Evolutionary conservation across 2,888 invertebrate genomes (phyloP).

Genomic region (Lapara coniferarum): DNA sequence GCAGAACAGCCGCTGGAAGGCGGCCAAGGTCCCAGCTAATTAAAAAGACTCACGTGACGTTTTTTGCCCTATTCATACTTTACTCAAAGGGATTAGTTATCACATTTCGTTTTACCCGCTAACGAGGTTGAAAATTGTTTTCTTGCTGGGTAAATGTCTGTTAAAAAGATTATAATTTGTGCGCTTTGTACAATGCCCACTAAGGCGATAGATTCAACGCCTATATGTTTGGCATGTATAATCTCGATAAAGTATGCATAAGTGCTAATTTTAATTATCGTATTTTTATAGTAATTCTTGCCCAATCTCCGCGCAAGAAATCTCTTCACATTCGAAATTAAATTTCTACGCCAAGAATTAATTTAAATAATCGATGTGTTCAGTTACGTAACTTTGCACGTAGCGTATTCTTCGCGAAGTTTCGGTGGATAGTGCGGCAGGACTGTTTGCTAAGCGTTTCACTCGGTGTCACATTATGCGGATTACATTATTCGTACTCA

Average conservation of each 20-base stretch:
- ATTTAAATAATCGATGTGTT: too few species aligned
- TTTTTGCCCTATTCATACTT: constrained; percentile 12
- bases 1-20: background rate
- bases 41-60: constrained; percentile 1
- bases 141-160: background rate
- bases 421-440: constrained; percentile 2
- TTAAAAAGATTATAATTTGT: too few species aligned
- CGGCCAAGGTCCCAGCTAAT: constrained; percentile 10
- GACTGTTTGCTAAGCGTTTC: constrained; percentile 5
- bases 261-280: too few species aligned
- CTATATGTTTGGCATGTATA: too few species aligned
- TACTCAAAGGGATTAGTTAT: background rate
- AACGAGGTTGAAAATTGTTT: constrained; percentile 1
- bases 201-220: too few species aligned
- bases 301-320: too few species aligned
- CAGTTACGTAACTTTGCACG: constrained; percentile 4
- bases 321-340: background rate
- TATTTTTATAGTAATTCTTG: too few species aligned
- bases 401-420: background rate
- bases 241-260: too few species aligned
- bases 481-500: constrained; percentile 31
- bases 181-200: too few species aligned
- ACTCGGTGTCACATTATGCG: background rate
- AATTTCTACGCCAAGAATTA: background rate
- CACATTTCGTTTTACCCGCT: background rate